Evolutionary conservation across 2,797 vertebrate genomes (phyloP), one percentile per base, ranked within the genome.

Genomic region (Varecia variegata): DNA sequence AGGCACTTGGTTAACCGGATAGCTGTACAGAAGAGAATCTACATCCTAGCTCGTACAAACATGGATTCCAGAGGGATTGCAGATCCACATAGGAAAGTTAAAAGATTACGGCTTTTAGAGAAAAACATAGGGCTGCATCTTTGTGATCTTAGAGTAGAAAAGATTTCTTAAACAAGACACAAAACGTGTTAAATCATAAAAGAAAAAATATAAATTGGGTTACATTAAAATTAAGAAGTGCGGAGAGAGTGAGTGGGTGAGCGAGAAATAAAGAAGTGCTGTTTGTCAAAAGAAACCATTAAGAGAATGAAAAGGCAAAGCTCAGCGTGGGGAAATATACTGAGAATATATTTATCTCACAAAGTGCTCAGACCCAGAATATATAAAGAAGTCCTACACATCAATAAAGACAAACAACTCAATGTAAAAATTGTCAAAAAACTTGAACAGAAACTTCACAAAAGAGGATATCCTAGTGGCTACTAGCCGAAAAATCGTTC

Each of bases 281-380:
- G 32, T 77, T 90, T 76, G 60, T 90, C 86, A 76, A 90, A 91
- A 88, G 38, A 90, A 92, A 83, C n/a, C 45, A 58, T 23, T 9
- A 52, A 83, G 54, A 95, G 76, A 88, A 93, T 18, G 45, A 89
- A 87, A 95, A 83, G 40, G 27, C 32, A 58, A 83, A 85, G 35
- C 10, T 6, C 11, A n/a, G n/a, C 56, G 30, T 52, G 11, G 67
- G 68, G 43, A 68, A 86, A 38, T 27, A 54, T 56, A 40, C 38
- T 70, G 81, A 68, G 38, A 20, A 25, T 54, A 56, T 38, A 25
- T 80, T 60, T 74, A 70, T 47, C 58, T 23, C 52, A 43, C 45
- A 76, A 80, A 77, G 73, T 21, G 30, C 5, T 82, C 54, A 56
- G 14, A 2, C 23, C 35, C 32, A 73, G 13, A 62, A 85, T 54